Evolutionary conservation across 2,797 vertebrate genomes (phyloP), one percentile per base, ranked within the genome.

Genomic region (Calcarius lapponicus): DNA sequence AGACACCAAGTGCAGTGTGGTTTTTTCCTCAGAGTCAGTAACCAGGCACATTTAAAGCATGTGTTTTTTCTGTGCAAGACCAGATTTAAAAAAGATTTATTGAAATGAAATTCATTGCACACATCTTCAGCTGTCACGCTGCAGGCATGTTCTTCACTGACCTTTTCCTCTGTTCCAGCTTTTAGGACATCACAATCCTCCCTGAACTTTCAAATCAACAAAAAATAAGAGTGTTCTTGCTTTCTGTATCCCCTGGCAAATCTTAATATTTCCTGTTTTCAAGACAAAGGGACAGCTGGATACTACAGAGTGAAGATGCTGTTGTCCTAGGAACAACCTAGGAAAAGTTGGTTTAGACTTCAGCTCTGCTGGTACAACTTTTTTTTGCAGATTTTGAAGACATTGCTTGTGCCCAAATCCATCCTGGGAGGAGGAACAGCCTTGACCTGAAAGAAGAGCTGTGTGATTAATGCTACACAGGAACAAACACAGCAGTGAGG

Each of bases 121-220:
- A 13, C 31, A 70, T 56, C 73, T 75, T 92, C 87, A 93, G 73
- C 38, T 17, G 18, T 76, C 80, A 38, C 0, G 2, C 66, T 0
- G 0, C 51, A 88, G 90, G 69, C 62, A 34, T 61, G 38, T 43
- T 91, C 65, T 89, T 62, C 61, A 72, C 79, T 81, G 87, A 91
- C 58, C 70, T 93, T 91, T 92, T 54, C 57, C 40, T 91, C 73
- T 58, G 54, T 72, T 90, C n/a, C 19, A 29, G 57, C 36, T 86
- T 80, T 86, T 56, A 90, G 69, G 65, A 53, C 12, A 89, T 11
- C 54, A 56, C 18, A 83, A 80, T 15, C 47, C 54, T 87, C 36
- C 29, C 29, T 86, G 81, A 83, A 86, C 29, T 81, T 91, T 88
- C 36, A 53, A 6, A 86, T 32, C 9, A 86, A 17, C 57, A 74